A percentile compares a stretch with the other conserved stretches of the same genome.
These are phyloP conservation scores for Epirrhoe alternata DNA, from an alignment of 2,888 invertebrate species.

Conservation along the genomic window DNA sequence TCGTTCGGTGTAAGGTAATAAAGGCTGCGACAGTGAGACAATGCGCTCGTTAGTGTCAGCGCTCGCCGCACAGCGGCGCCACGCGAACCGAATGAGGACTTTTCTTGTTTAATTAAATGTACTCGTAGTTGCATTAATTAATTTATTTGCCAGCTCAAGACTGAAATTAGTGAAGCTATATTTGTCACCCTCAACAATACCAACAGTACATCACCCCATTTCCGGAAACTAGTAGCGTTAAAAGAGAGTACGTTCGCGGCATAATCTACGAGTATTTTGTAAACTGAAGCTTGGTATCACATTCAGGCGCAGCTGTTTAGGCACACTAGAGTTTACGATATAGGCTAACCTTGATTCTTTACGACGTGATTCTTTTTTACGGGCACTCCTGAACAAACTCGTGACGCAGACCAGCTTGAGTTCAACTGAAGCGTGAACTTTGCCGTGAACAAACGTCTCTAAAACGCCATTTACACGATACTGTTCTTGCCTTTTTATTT, in stretches of 20 bases:
- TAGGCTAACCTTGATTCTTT: slow-evolving; percentile 38
- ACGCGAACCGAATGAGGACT: slow-evolving; percentile 5
- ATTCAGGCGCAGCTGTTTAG: slow-evolving; percentile 7
- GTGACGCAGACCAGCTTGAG: slow-evolving; percentile 17
- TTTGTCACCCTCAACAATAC: too few relatives aligned
- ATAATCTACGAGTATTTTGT: slow-evolving; percentile 1
- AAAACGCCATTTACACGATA: background rate
- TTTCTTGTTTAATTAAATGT: slow-evolving; percentile 12
- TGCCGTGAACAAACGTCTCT: background rate
- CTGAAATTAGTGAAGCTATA: too few relatives aligned
- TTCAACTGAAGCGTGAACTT: slow-evolving; percentile 23
- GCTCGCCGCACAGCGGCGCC: background rate
- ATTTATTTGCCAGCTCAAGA: background rate
- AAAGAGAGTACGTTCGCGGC: too few relatives aligned
- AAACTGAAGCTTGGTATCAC: slow-evolving; percentile 11
- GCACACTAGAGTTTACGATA: slow-evolving; percentile 14
- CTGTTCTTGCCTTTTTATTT: background rate
- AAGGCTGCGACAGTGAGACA: slow-evolving; percentile 22
- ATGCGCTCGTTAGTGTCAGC: slow-evolving; percentile 19
- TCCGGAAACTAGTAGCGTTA: too few relatives aligned
- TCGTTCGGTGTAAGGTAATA: background rate
- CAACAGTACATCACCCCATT: too few relatives aligned
- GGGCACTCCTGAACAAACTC: slow-evolving; percentile 32
- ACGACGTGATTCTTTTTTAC: slow-evolving; percentile 40
- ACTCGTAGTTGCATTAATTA: background rate